Evolutionary conservation across 2,797 vertebrate species (phyloP).

Genomic region (Nyctibius grandis): DNA sequence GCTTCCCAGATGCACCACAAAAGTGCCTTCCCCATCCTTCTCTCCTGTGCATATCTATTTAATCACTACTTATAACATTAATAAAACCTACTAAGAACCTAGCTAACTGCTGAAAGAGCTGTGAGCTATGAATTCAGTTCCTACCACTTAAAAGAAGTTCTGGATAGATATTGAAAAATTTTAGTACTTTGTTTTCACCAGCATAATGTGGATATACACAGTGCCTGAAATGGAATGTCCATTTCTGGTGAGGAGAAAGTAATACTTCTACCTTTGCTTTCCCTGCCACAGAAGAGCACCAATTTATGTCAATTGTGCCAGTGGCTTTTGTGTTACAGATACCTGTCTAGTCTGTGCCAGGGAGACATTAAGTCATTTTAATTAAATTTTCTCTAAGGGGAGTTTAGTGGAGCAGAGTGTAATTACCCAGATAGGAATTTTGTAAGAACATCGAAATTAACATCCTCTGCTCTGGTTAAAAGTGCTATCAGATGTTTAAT

Average conservation of each 20-base stretch:
- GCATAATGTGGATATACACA: not conserved
- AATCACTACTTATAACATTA: not conserved
- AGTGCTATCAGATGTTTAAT: not conserved
- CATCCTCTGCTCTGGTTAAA: conserved; percentile 7
- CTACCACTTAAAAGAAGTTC: not conserved
- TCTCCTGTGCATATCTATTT: not conserved
- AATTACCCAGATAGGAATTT: conserved; percentile 47
- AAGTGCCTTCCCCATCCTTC: not conserved
- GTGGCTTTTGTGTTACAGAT: conserved; percentile 30
- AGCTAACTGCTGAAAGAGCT: not conserved
- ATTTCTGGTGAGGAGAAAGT: not conserved
- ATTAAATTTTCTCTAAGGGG: conserved; percentile 43
- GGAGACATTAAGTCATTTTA: conserved; percentile 29
- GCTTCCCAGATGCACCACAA: not conserved
- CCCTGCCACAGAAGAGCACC: not conserved
- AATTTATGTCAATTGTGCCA: not conserved
- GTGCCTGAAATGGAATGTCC: not conserved
- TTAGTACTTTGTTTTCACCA: not conserved
- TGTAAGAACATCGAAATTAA: conserved; percentile 15
- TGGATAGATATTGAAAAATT: not conserved
- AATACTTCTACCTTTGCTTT: not conserved
- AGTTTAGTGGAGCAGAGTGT: conserved; percentile 13
- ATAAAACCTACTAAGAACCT: not conserved
- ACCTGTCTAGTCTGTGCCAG: conserved; percentile 11
- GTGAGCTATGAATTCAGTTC: not conserved